Percentiles rank a stretch among this genome's conserved stretches.
phyloP scores from a whole-genome alignment of 2,797 vertebrate genomes.

The Syndactyla subalaris region DNA sequence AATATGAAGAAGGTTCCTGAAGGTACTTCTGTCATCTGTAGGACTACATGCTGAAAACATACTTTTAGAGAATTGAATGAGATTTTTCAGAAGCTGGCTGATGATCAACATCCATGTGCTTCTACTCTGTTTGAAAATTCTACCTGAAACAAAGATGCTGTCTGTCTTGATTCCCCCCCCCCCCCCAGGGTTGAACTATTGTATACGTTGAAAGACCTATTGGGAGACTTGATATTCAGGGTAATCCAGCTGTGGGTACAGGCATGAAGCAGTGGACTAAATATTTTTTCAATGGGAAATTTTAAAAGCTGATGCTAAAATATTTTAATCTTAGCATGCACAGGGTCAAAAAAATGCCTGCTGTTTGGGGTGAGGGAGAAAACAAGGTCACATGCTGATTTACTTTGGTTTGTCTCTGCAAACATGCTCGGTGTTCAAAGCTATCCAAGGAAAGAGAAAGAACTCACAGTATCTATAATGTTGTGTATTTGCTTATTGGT shows the following conservation, averaged over 20 bases:
- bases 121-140: not conserved
- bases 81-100: not conserved
- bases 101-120: not conserved
- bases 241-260: not conserved
- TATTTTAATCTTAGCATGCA: not conserved
- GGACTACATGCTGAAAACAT: not conserved
- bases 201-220: not conserved
- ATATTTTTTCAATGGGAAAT: not conserved
- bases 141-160: not conserved
- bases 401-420: not conserved
- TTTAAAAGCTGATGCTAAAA: not conserved
- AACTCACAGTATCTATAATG: not conserved
- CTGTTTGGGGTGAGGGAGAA: fast-evolving
- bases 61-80: not conserved
- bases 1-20: not conserved
- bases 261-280: not conserved
- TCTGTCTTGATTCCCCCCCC: too few relatives aligned
- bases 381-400: not conserved
- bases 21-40: not conserved
- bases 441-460: not conserved
- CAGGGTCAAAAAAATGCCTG: not conserved
- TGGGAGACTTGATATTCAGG: not conserved
- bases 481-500: not conserved
- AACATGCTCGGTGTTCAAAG: not conserved
- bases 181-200: not conserved